Evolutionary conservation across 2,113 vertebrate species (phyloP).

Genomic region (Dipodomys ordii): DNA sequence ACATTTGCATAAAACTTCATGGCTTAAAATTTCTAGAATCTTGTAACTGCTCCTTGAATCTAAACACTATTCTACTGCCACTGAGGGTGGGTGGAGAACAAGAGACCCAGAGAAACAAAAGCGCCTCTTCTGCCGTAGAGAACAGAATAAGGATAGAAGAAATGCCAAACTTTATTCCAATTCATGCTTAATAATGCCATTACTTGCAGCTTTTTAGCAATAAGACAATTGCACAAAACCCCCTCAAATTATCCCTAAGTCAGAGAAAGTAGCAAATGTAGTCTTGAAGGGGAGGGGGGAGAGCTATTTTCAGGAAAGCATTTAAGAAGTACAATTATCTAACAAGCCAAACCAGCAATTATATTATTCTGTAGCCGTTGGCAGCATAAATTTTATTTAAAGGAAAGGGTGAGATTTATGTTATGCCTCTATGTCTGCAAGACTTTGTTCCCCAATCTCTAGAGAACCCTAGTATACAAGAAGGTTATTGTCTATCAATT

Average conservation of each 20-base stretch:
- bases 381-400: conserved; percentile 63
- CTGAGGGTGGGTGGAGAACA: conserved; percentile 46
- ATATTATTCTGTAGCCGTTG: conserved; percentile 64
- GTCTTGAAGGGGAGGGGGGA: neutral
- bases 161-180: conserved; percentile 18
- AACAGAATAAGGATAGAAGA: neutral
- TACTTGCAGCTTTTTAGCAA: conserved; percentile 35
- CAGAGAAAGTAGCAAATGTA: conserved; percentile 56
- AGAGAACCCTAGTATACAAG: neutral
- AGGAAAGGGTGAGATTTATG: neutral
- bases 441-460: neutral
- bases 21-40: conserved; percentile 69
- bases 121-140: conserved; percentile 20
- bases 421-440: neutral
- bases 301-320: conserved; percentile 67
- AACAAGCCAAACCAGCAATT: conserved; percentile 75
- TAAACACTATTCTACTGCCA: conserved; percentile 56
- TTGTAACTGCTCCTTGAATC: conserved; percentile 56
- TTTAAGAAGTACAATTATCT: conserved; percentile 75
- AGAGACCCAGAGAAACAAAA: conserved; percentile 50
- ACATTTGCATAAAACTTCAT: neutral
- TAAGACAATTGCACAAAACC: conserved; percentile 10
- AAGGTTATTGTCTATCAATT: neutral
- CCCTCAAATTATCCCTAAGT: conserved; percentile 37
- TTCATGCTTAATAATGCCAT: conserved; percentile 30